Percentiles rank a stretch among this genome's conserved stretches.
phyloP scores from a whole-genome alignment of 2,888 invertebrate species.

The Andrena chrysosceles region DNA sequence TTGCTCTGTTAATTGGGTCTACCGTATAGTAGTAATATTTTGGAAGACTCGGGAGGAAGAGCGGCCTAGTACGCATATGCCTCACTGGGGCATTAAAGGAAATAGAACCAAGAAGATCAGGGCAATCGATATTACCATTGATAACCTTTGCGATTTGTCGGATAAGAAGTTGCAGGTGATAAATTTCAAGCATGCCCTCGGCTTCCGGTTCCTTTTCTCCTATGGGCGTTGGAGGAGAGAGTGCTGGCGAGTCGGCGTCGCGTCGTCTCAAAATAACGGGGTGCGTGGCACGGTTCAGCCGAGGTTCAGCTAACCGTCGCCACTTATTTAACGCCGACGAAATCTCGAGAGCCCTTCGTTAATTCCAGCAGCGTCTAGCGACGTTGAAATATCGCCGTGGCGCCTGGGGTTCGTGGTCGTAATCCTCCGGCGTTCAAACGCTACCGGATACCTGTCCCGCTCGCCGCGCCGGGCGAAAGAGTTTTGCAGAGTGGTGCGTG shows the following conservation, averaged over 20 bases:
- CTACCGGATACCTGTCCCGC: neutral
- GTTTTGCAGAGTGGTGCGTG: too few species aligned
- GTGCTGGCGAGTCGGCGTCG: constrained; percentile 1
- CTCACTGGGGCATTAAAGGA: too few species aligned
- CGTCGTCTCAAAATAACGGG: constrained; percentile 13
- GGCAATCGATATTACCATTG: too few species aligned
- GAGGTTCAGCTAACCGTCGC: constrained; percentile 37
- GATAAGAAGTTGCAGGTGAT: constrained; percentile 63
- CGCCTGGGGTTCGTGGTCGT: neutral
- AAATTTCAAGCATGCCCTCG: constrained; percentile 55
- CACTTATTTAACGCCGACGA: constrained; percentile 41
- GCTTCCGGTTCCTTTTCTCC: neutral
- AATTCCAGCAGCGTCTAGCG: constrained; percentile 17
- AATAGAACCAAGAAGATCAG: too few species aligned
- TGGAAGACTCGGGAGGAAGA: too few species aligned
- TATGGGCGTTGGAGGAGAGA: neutral
- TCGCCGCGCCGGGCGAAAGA: too few species aligned
- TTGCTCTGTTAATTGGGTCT: too few species aligned
- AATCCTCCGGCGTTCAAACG: neutral
- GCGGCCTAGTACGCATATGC: too few species aligned
- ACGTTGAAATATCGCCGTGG: constrained; percentile 17
- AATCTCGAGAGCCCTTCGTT: constrained; percentile 27
- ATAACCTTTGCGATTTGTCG: too few species aligned
- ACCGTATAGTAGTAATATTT: too few species aligned
- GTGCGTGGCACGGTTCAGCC: constrained; percentile 22